phyloP scores from a whole-genome alignment of 1,140 invertebrate genomes.

The Pollicipes pollicipes region DNA sequence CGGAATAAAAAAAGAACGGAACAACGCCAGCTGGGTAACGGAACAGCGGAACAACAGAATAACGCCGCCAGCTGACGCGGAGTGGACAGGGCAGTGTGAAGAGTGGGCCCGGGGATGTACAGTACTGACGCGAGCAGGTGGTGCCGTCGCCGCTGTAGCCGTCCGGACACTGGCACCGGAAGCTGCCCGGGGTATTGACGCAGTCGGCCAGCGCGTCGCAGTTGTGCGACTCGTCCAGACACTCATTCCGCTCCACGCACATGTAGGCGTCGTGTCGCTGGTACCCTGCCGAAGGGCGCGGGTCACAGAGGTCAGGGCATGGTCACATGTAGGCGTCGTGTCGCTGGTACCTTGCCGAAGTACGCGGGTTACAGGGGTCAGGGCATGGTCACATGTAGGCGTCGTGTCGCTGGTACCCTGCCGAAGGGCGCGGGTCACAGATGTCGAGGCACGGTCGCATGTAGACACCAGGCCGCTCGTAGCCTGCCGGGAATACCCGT shows the following conservation, averaged over 20 bases:
- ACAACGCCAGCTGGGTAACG: no score
- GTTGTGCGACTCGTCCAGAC: conserved; percentile 39
- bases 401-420: conserved; percentile 51
- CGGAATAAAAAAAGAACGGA: no score
- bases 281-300: conserved; percentile 35
- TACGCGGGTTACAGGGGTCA: no score
- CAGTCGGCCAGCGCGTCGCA: conserved; percentile 64
- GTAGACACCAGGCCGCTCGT: no score
- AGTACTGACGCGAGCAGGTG: conserved; percentile 52
- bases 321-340: background rate
- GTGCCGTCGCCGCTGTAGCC: conserved; percentile 71
- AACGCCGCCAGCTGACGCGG: no score
- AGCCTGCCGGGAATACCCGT: no score
- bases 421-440: background rate
- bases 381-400: conserved; percentile 66
- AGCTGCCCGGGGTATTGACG: conserved; percentile 66
- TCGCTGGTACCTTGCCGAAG: no score
- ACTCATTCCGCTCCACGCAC: conserved; percentile 65
- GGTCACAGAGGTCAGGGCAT: background rate
- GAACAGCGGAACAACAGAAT: no score
- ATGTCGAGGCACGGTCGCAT: no score
- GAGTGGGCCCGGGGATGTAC: no score
- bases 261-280: conserved; percentile 53
- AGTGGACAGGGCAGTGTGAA: no score
- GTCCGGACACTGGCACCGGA: conserved; percentile 56